Conservation (phyloP, 1,140 invertebrate species). For the Bombus pyrosoma region DNA sequence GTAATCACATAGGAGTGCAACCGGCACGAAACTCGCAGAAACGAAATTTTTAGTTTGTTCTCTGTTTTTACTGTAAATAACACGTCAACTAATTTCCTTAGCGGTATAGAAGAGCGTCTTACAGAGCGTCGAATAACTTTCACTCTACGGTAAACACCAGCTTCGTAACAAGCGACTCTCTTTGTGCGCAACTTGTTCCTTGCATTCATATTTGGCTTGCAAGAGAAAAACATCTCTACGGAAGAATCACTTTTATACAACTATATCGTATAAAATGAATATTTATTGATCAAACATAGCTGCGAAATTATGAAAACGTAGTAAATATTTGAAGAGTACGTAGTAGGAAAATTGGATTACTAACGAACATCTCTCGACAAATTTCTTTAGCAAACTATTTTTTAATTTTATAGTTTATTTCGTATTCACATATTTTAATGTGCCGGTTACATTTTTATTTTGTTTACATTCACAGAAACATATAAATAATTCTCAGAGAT, state of each 20-base stretch:
- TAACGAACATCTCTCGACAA: no score
- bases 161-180: background rate
- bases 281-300: no score
- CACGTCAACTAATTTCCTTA: slow-evolving; percentile 32
- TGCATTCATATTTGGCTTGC: slow-evolving; percentile 3
- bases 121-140: slow-evolving; percentile 9
- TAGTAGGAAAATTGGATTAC: no score
- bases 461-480: background rate
- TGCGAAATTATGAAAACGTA: background rate
- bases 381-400: no score
- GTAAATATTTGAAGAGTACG: background rate
- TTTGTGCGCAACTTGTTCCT: background rate
- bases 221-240: background rate
- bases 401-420: no score
- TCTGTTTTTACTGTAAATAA: slow-evolving; percentile 7
- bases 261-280: no score
- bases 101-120: background rate
- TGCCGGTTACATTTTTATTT: background rate
- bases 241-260: background rate
- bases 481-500: background rate
- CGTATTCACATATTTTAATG: background rate
- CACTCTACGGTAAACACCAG: slow-evolving; percentile 13
- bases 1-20: background rate
- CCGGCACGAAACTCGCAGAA: background rate
- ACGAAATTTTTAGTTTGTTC: slow-evolving; percentile 5